Evolutionary conservation across 2,888 invertebrate genomes (phyloP), one percentile per base, ranked within the genome.

Genomic region (Perizoma flavofasciatum): DNA sequence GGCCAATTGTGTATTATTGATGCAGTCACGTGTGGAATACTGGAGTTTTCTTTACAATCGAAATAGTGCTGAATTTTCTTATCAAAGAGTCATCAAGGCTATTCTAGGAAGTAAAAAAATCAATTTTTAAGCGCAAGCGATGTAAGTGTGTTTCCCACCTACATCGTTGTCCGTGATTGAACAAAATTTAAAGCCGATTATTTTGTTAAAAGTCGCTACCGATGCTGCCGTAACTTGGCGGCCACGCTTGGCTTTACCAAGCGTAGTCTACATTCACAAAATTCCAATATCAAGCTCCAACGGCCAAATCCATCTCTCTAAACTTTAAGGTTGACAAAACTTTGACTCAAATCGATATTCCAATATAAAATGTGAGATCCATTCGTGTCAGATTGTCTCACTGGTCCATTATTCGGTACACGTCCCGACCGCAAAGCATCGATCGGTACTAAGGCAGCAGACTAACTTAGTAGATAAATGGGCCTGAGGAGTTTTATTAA

Each of bases 401-500:
- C 49, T 51, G 55, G 59, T 63, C 55, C 41, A 44, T 39, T 39
- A 68, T 68, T 66, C 68, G 50, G 52, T 55, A 49, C 68, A 66
- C 68, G 68, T 66, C 44, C 58, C 50, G 48, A 62, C 68, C 66
- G 68, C 68, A 68, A 52, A 58, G 55, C 60, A 64, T 61, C 63
- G 58, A 60, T 63, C 60, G 60, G 51, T 46, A 52, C 60, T 47
- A 49, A 59, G 54, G 39, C 47, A 56, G 41, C 63, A 63, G 61
- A 62, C 57, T 49, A 55, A 55, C 61, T 54, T 44, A 39, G 45
- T 54, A 58, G 61, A 58, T 62, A 51, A 54, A 47, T 43, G 47
- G 35, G 34, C 39, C 52, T 48, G 32, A 11, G 37, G 1, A 9
- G 5, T 37, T 1, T 37, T 22, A 22, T 22, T 22, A 3, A 22